Percentiles rank a stretch among this genome's conserved stretches.
These are phyloP conservation scores for Chrysomela aeneicollis DNA, from an alignment of 2,888 invertebrate genomes.

Conservation along the genomic window DNA sequence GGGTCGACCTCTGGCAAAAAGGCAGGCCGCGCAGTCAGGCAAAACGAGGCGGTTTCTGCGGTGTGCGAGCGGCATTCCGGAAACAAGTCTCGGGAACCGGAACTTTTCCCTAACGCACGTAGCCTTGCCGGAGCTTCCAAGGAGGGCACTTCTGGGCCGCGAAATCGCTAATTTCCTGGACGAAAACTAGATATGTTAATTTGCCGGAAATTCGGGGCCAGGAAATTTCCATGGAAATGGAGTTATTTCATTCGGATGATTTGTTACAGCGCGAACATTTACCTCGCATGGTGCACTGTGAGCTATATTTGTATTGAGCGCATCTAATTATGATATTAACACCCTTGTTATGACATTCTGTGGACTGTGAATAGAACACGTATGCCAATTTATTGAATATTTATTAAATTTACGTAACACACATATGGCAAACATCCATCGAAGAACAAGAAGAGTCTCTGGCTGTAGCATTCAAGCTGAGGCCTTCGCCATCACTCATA, in stretches of 20 bases:
- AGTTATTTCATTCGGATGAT: background rate
- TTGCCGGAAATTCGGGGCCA: background rate
- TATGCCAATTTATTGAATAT: too few relatives aligned
- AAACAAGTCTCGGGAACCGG: conserved; percentile 30
- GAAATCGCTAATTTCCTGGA: conserved; percentile 11
- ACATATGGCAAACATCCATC: too few relatives aligned
- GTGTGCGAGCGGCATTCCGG: conserved; percentile 26
- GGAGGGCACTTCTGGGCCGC: conserved; percentile 15
- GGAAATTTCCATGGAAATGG: background rate
- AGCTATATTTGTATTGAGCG: too few relatives aligned
- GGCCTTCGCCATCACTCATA: too few relatives aligned
- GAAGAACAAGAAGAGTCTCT: too few relatives aligned
- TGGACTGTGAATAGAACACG: background rate
- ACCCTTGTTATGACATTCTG: background rate
- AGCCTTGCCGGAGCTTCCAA: conserved; percentile 23
- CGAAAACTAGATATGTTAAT: background rate
- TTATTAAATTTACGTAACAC: too few relatives aligned
- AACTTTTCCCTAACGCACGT: conserved; percentile 35
- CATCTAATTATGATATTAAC: background rate
- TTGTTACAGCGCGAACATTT: background rate
- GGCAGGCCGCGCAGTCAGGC: conserved; percentile 13
- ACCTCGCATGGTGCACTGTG: background rate
- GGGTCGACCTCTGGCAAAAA: background rate
- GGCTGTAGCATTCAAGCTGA: too few relatives aligned
- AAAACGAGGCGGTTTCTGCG: conserved; percentile 23